These are phyloP conservation scores for Cervus canadensis DNA, from an alignment of 2,113 vertebrate genomes.

Conservation along the genomic window DNA sequence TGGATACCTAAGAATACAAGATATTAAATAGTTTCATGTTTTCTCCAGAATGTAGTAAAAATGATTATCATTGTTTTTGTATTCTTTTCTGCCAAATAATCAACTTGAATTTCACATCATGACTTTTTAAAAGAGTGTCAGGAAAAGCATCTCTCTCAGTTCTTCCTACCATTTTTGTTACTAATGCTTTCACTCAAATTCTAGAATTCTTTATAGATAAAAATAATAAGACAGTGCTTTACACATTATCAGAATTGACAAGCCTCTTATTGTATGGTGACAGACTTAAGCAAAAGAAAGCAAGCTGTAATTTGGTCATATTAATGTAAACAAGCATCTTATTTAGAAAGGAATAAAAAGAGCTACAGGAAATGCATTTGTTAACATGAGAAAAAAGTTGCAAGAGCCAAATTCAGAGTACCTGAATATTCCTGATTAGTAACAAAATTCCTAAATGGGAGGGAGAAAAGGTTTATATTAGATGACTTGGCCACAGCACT, in stretches of 20 bases:
- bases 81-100: background rate
- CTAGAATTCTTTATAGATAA: background rate
- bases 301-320: slow-evolving; percentile 36
- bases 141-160: background rate
- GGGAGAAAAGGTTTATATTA: background rate
- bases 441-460: background rate
- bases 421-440: background rate
- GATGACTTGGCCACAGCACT: background rate
- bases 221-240: background rate
- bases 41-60: background rate
- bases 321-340: slow-evolving; percentile 44
- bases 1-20: background rate
- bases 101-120: slow-evolving; percentile 2
- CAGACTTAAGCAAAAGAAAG: slow-evolving; percentile 31
- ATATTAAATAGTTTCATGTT: background rate
- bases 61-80: background rate
- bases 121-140: background rate
- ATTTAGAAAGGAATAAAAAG: slow-evolving; percentile 40
- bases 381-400: slow-evolving; percentile 8
- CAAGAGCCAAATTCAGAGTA: slow-evolving; percentile 17
- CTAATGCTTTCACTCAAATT: background rate
- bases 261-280: background rate
- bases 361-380: slow-evolving; percentile 6
- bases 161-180: background rate
- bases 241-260: background rate